Evolutionary conservation across 2,797 vertebrate genomes (phyloP), one percentile per base, ranked within the genome.

Genomic region (Chanos chanos): DNA sequence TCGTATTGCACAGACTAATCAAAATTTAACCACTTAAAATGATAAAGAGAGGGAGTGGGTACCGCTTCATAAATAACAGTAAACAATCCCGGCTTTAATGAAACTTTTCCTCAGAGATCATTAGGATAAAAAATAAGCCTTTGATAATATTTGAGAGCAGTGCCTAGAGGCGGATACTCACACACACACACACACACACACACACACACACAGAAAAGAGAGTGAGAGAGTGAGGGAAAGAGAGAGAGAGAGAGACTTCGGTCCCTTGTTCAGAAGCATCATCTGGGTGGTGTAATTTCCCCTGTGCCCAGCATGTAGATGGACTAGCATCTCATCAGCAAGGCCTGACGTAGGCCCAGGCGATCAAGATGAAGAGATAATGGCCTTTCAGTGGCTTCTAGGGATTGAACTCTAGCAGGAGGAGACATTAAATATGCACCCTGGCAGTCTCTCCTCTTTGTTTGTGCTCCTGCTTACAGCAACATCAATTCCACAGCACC

Each of bases 401-500:
- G 71, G 73, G 75, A 85, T 70, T 75, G 78, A 81, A 70, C 58
- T 61, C 63, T 62, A 79, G 80, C 75, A 78, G 79, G 77, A 81
- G 66, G 63, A 56, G 78, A 78, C 73, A 80, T 82, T 82, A 79
- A 78, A 78, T 79, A 78, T 79, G 68, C 63, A 70, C 64, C 76
- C 77, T 76, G 75, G 70, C 73, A 84, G 72, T 74, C 47, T 56
- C 34, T 63, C 44, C 13, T 57, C 53, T 79, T 85, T 76, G 73
- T 73, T 84, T 85, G 75, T 72, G 50, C 55, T 77, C 67, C 72
- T 69, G 67, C 74, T 77, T 79, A 77, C 52, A 73, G 72, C 75
- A 78, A 68, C 77, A 82, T 79, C 75, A 77, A 80, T 85, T 89
- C 74, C n/a, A 21, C 81, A 72, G 69, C 73, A 83, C 34, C 59